Base-by-base conservation (phyloP, 2,113 vertebrate species). In the Lutjanus erythropterus region DNA sequence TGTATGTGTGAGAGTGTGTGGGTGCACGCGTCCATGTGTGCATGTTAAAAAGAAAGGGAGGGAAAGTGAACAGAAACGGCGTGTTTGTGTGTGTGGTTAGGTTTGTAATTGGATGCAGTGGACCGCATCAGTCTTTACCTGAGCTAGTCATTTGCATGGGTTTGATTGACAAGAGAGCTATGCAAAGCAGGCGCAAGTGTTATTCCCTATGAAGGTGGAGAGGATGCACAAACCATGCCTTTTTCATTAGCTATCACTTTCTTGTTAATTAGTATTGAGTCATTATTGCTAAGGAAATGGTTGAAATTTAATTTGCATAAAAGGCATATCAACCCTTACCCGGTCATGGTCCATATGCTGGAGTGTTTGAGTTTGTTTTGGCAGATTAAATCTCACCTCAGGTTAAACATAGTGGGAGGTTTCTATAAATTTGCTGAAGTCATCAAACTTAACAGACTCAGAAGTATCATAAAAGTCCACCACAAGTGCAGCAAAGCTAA, bases 71-170 rank as follows among this genome's bases (percentile, higher is more conserved):
- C 75, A 77, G 75, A 79, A 86, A 67, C 1, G 5, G 33, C 78
- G 42, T 83, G 75, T 84, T 79, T 89, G 71, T 83, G 79, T 82
- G 76, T 83, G 78, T 78, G 83, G 78, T 88, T 89, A 82, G 72
- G 75, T 91, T 90, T 91, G 89, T 94, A 92, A 93, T 91, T 93
- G 90, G 92, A 94, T 86, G 84, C 92, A 89, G 80, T 92, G 84
- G 86, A 91, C 68, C 79, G 65, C 80, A 83, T 86, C 88, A 80
- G 75, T 88, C 85, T 83, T 86, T 88, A 91, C 91, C 88, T 90
- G 88, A 83, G 88, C 81, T 66, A 65, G 56, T 88, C 76, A 92
- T 93, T 92, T 89, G 82, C 89, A 90, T 85, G 39, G 53, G 65
- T 75, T 88, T 92, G 89, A 93, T 84, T 93, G 92, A 92, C 89